These are phyloP conservation scores for Adelosebastes latens DNA, from an alignment of 2,797 vertebrate genomes.

Conservation along the genomic window DNA sequence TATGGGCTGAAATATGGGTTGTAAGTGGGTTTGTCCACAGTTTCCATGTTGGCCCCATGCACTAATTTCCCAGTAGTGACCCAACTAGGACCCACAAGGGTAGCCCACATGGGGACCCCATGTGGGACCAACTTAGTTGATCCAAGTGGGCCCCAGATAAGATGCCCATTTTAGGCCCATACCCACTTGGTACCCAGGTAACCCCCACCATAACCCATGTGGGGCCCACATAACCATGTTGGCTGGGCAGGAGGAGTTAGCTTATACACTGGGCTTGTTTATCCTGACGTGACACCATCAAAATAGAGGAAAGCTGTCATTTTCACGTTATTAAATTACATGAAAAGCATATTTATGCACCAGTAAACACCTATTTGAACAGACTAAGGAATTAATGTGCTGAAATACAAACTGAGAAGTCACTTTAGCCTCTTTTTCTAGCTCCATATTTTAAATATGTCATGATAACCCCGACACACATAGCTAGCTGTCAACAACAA, in stretches of 20 bases:
- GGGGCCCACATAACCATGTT: too few relatives aligned
- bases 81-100: too few relatives aligned
- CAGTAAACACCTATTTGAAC: neutral
- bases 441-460: conserved; percentile 22
- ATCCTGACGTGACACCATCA: conserved; percentile 8
- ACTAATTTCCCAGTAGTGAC: too few relatives aligned
- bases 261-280: conserved; percentile 2
- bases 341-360: neutral
- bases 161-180: too few relatives aligned
- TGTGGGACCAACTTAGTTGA: too few relatives aligned
- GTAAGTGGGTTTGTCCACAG: too few relatives aligned
- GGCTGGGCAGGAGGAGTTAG: neutral
- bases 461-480: neutral
- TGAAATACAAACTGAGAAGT: neutral
- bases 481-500: conserved; percentile 20
- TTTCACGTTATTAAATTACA: neutral
- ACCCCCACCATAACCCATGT: too few relatives aligned
- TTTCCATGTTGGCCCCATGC: too few relatives aligned
- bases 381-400: neutral
- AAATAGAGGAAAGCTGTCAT: neutral
- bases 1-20: too few relatives aligned
- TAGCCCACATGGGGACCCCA: too few relatives aligned
- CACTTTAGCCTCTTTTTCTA: neutral
- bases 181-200: too few relatives aligned
- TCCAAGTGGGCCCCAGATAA: too few relatives aligned